phyloP scores from a whole-genome alignment of 2,113 vertebrate genomes.

The Engraulis encrasicolus region DNA sequence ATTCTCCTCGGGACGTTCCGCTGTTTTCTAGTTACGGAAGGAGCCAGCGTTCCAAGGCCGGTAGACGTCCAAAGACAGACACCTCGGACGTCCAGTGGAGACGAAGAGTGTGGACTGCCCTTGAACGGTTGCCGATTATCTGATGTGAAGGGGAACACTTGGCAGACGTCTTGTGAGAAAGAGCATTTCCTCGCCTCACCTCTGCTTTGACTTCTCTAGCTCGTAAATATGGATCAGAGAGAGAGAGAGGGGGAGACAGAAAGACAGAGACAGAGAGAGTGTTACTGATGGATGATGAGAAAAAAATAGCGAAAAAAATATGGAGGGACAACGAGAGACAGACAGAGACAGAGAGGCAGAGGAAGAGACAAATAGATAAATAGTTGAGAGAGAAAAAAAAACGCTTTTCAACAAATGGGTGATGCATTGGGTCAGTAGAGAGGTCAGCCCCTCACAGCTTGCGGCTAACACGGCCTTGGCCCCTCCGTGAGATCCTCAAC shows the following conservation, averaged over 20 bases:
- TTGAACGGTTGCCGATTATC: not conserved
- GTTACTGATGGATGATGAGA: no score
- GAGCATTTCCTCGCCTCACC: not conserved
- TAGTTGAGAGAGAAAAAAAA: not conserved
- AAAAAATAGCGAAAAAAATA: no score
- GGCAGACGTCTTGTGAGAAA: slow-evolving; percentile 7
- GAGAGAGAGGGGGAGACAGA: not conserved
- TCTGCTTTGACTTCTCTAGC: not conserved
- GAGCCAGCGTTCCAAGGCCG: not conserved
- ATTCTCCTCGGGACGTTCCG: not conserved
- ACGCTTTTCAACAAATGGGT: not conserved
- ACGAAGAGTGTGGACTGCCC: not conserved
- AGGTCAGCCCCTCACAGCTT: slow-evolving; percentile 11
- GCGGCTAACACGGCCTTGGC: not conserved
- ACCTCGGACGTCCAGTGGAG: slow-evolving; percentile 2
- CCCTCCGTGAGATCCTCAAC: slow-evolving; percentile 13
- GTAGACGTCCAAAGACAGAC: slow-evolving; percentile 3
- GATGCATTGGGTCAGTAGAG: not conserved
- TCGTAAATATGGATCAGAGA: slow-evolving; percentile 11
- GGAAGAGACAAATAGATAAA: not conserved
- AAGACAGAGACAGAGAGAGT: no score
- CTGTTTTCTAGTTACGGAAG: slow-evolving; percentile 19
- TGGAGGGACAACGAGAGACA: no score
- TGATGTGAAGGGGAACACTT: not conserved
- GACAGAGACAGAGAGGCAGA: no score